Evolutionary conservation across 1,140 invertebrate genomes (phyloP).

Genomic region (Cydia fagiglandana): DNA sequence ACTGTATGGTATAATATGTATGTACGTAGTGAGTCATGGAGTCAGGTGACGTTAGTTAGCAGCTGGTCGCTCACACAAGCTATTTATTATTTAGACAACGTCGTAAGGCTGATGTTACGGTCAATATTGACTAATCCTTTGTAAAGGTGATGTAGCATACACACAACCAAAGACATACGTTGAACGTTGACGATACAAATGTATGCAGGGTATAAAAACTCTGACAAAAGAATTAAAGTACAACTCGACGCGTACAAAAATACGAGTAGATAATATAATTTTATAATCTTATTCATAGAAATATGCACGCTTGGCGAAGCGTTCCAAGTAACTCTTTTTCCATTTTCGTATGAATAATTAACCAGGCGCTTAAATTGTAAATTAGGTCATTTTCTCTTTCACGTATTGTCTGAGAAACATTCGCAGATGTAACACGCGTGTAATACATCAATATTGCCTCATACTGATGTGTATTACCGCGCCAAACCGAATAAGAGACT

Average conservation of each 20-base stretch:
- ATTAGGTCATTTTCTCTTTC: neutral
- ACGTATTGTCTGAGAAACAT: neutral
- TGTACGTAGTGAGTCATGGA: neutral
- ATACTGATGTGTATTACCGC: constrained; percentile 16
- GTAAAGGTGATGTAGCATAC: no score
- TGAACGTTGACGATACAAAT: no score
- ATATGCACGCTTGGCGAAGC: neutral
- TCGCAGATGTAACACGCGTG: neutral
- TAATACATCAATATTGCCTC: constrained; percentile 20
- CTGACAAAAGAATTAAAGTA: no score
- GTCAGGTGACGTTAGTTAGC: neutral
- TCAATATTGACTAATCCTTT: neutral
- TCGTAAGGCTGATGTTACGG: neutral
- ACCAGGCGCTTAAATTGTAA: neutral
- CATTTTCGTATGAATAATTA: neutral
- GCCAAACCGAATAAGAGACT: constrained; percentile 33
- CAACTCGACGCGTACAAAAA: no score
- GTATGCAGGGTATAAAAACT: no score
- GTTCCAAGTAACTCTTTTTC: neutral
- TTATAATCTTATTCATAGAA: neutral
- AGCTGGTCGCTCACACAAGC: constrained; percentile 13
- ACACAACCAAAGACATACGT: no score
- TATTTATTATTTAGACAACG: neutral
- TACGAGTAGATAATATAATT: neutral
- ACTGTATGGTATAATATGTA: neutral